A percentile compares a stretch with the other conserved stretches of the same genome.
Evolutionary conservation across 2,888 invertebrate genomes (phyloP).

Genomic region (Diaphora mendica): DNA sequence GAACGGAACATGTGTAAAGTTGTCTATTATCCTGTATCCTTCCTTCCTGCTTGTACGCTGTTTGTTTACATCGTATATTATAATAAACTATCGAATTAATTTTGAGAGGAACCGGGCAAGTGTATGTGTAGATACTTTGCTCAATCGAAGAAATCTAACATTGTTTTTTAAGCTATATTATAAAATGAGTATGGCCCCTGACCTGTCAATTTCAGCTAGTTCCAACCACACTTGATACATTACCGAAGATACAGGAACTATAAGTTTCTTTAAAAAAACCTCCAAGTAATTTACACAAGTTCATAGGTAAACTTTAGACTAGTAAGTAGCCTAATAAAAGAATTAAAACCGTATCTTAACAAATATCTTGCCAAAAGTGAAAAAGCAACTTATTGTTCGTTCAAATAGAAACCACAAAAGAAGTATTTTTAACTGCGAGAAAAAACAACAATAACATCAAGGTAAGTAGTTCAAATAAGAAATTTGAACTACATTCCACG

Average conservation of each 20-base stretch:
- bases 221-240: background rate
- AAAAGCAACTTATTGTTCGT: background rate
- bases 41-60: slow-evolving; percentile 13
- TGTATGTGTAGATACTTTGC: background rate
- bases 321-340: background rate
- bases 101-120: background rate
- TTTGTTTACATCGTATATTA: background rate
- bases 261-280: background rate
- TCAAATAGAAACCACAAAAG: background rate
- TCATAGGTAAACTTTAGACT: background rate
- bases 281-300: background rate
- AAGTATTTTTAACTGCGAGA: background rate
- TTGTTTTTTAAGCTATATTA: background rate
- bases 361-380: background rate
- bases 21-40: slow-evolving; percentile 8
- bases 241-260: background rate
- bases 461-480: slow-evolving; percentile 1
- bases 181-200: background rate
- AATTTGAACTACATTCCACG: slow-evolving; percentile 2
- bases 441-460: background rate
- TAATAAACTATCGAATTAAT: background rate
- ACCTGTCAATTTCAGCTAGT: background rate
- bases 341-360: background rate
- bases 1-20: slow-evolving; percentile 1
- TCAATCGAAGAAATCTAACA: background rate